These are phyloP conservation scores for Eilema caniola DNA, from an alignment of 2,888 invertebrate species.

Conservation along the genomic window DNA sequence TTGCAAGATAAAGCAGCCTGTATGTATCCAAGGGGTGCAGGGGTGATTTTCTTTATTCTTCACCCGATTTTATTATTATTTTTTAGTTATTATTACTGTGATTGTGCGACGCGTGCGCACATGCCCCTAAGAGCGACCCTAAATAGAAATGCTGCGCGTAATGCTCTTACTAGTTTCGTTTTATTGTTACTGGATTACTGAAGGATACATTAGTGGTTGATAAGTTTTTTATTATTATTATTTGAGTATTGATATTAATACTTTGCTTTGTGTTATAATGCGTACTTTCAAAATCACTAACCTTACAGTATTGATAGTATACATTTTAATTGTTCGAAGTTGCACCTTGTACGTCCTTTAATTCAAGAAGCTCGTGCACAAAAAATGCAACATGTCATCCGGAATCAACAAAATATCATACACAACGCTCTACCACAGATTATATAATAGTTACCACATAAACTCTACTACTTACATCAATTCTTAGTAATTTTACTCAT, in stretches of 20 bases:
- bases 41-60: slow-evolving; percentile 87
- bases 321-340: neutral
- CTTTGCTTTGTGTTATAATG: neutral
- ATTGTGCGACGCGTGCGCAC: slow-evolving; percentile 85
- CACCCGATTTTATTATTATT: slow-evolving; percentile 87
- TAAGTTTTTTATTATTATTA: slow-evolving; percentile 64
- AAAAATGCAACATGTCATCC: slow-evolving; percentile 43
- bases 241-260: slow-evolving; percentile 36
- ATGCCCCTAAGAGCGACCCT: slow-evolving; percentile 79
- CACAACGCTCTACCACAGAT: neutral
- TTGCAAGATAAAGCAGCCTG: slow-evolving; percentile 82
- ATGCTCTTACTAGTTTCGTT: slow-evolving; percentile 80
- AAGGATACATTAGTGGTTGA: slow-evolving; percentile 77
- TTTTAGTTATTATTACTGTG: slow-evolving; percentile 87
- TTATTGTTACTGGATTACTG: slow-evolving; percentile 80
- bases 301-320: neutral
- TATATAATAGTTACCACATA: neutral
- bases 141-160: slow-evolving; percentile 64
- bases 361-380: slow-evolving; percentile 30
- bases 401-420: slow-evolving; percentile 43
- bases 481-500: neutral
- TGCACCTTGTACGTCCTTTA: slow-evolving; percentile 49
- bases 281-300: neutral
- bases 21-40: slow-evolving; percentile 74
- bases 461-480: neutral